Conservation (phyloP, 2,888 invertebrate species). For the Escarpia spicata region DNA sequence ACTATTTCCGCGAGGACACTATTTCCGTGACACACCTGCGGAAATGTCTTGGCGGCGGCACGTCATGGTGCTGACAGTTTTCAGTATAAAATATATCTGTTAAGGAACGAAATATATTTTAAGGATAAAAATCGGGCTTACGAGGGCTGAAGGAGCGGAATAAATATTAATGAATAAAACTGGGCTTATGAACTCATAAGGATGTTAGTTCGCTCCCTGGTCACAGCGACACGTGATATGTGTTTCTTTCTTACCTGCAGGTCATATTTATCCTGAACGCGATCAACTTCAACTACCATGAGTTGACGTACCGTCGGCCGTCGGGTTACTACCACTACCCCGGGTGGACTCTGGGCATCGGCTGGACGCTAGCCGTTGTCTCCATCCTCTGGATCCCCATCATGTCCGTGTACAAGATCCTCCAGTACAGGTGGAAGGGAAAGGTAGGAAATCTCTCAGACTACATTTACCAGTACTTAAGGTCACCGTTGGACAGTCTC, state of each 20-base stretch:
- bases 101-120: no score
- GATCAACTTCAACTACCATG: slow-evolving; percentile 56
- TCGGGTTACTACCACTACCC: slow-evolving; percentile 34
- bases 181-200: no score
- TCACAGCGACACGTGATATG: neutral
- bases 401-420: slow-evolving; percentile 42
- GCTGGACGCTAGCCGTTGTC: slow-evolving; percentile 19
- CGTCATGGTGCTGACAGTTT: no score
- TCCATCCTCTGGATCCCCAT: slow-evolving; percentile 21
- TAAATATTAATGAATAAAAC: no score
- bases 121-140: no score
- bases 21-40: no score
- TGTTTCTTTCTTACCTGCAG: slow-evolving; percentile 39
- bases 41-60: no score
- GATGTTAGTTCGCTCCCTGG: neutral
- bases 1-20: no score
- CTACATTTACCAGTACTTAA: neutral
- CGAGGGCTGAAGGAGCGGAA: no score
- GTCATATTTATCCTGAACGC: slow-evolving; percentile 53
- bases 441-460: neutral
- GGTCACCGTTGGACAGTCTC: no score
- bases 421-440: slow-evolving; percentile 7
- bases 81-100: no score
- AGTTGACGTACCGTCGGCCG: slow-evolving; percentile 55
- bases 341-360: slow-evolving; percentile 1